Evolutionary conservation across 2,797 vertebrate species (phyloP).

Genomic region (Champsocephalus esox): DNA sequence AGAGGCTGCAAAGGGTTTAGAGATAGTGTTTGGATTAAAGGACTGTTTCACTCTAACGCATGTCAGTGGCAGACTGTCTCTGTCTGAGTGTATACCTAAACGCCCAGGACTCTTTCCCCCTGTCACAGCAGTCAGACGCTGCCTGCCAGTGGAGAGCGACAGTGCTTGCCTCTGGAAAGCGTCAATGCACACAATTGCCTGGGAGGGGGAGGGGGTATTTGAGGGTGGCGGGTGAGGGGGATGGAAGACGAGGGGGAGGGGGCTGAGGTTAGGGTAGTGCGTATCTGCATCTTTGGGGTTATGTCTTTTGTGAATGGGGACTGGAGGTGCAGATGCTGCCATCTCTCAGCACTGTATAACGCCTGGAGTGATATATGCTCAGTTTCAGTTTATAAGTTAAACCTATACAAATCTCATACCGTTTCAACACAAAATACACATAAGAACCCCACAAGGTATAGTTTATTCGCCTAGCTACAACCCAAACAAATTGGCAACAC

Average conservation of each 20-base stretch:
- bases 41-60: constrained; percentile 36
- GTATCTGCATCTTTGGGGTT: constrained; percentile 65
- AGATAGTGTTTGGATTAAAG: constrained; percentile 47
- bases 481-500: neutral
- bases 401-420: neutral
- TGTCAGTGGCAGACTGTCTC: constrained; percentile 40
- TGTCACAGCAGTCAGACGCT: constrained; percentile 56
- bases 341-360: constrained; percentile 47
- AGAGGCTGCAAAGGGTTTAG: constrained; percentile 51
- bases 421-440: neutral
- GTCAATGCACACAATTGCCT: constrained; percentile 76
- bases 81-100: constrained; percentile 31
- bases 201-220: constrained; percentile 72
- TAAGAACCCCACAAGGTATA: neutral
- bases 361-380: constrained; percentile 19
- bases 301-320: constrained; percentile 77
- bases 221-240: constrained; percentile 49
- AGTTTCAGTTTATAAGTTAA: neutral
- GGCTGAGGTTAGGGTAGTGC: constrained; percentile 67
- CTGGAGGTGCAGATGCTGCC: constrained; percentile 66
- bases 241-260: constrained; percentile 41
- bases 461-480: neutral
- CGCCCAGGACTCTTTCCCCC: constrained; percentile 14
- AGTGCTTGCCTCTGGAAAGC: constrained; percentile 72
- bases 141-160: constrained; percentile 52